phyloP scores from a whole-genome alignment of 2,888 invertebrate species.

The Disparrhopalites patrizii region DNA sequence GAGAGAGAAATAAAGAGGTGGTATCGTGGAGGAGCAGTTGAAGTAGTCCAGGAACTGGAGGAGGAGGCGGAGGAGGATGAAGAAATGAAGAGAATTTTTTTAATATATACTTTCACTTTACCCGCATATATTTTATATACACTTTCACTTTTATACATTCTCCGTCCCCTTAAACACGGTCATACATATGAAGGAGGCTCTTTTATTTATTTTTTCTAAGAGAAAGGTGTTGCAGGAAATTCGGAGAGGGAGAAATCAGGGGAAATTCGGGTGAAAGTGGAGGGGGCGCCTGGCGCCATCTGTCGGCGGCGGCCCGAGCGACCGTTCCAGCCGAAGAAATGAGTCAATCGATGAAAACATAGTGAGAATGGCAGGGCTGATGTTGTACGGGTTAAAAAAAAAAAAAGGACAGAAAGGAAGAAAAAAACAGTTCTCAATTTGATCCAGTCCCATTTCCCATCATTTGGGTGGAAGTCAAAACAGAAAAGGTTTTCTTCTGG shows the following conservation, averaged over 20 bases:
- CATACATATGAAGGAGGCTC: neutral
- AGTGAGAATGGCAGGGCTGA: conserved; percentile 8
- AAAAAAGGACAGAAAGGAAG: neutral
- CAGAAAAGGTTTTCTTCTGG: no score
- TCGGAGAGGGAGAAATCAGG: no score
- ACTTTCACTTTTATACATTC: no score
- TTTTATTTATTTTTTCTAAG: neutral
- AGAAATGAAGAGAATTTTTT: no score
- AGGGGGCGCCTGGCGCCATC: no score
- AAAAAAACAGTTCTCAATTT: conserved; percentile 10
- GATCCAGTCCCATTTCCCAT: conserved; percentile 11
- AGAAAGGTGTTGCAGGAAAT: neutral
- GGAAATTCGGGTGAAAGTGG: neutral
- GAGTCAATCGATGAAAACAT: conserved; percentile 25
- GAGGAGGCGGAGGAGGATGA: no score
- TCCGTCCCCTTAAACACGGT: no score
- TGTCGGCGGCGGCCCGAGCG: neutral
- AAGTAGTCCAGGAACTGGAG: no score
- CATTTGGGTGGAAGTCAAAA: conserved; percentile 14
- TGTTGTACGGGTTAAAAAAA: neutral
- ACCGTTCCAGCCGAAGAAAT: conserved; percentile 11
- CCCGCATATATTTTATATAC: no score
- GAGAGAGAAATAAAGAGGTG: no score
- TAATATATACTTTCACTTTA: no score
- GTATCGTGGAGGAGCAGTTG: no score